phyloP scores from a whole-genome alignment of 1,140 invertebrate species.

The Hydropsyche tenuis region DNA sequence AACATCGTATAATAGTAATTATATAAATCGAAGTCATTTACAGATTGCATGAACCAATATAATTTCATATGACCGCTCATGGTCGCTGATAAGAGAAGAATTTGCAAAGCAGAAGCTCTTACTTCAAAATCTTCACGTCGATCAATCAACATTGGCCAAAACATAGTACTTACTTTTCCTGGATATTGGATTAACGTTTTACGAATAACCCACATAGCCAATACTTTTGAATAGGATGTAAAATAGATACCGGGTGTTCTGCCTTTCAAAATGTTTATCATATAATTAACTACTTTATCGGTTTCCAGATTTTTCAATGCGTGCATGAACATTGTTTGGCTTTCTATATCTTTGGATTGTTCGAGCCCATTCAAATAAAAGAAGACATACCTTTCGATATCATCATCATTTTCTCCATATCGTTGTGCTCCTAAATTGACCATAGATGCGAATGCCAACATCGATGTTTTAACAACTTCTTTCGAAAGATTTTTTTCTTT shows the following conservation, averaged over 20 bases:
- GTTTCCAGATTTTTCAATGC: conserved; percentile 51
- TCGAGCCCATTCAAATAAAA: conserved; percentile 50
- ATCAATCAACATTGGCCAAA: conserved; percentile 58
- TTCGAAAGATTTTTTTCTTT: conserved; percentile 42
- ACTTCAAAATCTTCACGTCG: conserved; percentile 52
- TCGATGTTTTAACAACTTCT: conserved; percentile 52
- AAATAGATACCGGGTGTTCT: conserved; percentile 30
- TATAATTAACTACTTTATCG: conserved; percentile 44
- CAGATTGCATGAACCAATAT: conserved; percentile 57
- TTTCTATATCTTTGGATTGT: conserved; percentile 39
- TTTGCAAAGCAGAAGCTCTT: conserved; percentile 54
- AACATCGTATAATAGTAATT: conserved; percentile 58
- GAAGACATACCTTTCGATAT: conserved; percentile 53
- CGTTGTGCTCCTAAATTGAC: too few relatives aligned
- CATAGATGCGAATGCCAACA: conserved; percentile 56
- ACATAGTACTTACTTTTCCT: conserved; percentile 52
- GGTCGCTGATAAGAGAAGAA: conserved; percentile 55
- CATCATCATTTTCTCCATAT: too few relatives aligned
- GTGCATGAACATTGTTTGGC: conserved; percentile 47
- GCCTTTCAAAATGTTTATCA: conserved; percentile 48
- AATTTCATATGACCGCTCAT: conserved; percentile 54
- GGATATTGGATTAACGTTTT: conserved; percentile 49
- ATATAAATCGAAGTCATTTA: conserved; percentile 56
- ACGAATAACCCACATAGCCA: conserved; percentile 53
- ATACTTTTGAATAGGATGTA: conserved; percentile 51